Base-by-base conservation (phyloP, 1,140 invertebrate genomes). In the Carposina sasakii region DNA sequence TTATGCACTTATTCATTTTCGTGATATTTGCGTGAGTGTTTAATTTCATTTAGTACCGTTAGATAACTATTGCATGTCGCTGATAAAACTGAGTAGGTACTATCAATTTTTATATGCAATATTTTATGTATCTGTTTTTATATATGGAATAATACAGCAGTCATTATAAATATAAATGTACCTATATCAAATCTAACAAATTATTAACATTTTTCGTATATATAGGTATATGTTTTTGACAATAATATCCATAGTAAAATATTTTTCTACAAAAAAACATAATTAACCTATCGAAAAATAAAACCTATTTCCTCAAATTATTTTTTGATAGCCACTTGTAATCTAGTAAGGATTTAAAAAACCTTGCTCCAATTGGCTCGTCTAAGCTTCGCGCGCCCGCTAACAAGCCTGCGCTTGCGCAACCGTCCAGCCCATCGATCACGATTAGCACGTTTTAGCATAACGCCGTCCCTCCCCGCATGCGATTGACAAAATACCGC, bases 371-470 rank as follows among this genome's bases (percentile, higher is more conserved):
- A 48, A n/a, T n/a, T n/a, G n/a, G 15, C 15, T 48, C 30, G 20
- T 20, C 21, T 24, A 19, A 40, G 34, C 24, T 48, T 40, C 39
- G 48, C 30, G 39, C 30, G 39, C 39, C 22, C 41, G 50, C 49
- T 51, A 41, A 57, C 48, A 26, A 57, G 26, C 19, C 31, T 48
- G 46, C 42, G 34, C 21, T 70, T 72, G 64, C 63, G 63, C 63
- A 67, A 73, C 50, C 45, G 68, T 53, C 59, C 74, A 63, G 70
- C 72, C 73, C 75, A 75, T 75, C 58, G 60, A 61, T 76, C 76
- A 77, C 76, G 74, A 33, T 54, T 55, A 55, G 43, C 59, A 67
- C 13, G n/a, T n/a, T n/a, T n/a, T n/a, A n/a, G n/a, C 22, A 21
- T 57, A 59, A 46, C 40, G 48, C 52, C 46, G 63, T 47, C 66